A percentile compares a stretch with the other conserved stretches of the same genome.
These are phyloP conservation scores for Brachionus asplanchnoidis DNA, from an alignment of 1,140 invertebrate species.

Conservation along the genomic window DNA sequence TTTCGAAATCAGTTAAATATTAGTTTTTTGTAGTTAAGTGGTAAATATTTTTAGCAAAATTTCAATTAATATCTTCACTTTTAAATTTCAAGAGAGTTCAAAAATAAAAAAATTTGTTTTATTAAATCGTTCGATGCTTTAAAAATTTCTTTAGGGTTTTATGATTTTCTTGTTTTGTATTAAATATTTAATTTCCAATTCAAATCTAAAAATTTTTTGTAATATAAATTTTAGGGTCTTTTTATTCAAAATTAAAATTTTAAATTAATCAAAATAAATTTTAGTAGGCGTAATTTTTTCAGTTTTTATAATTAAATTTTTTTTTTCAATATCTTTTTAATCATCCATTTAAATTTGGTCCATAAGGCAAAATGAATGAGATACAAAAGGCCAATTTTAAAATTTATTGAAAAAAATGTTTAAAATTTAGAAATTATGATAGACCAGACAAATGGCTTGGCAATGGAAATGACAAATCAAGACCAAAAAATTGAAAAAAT, in stretches of 20 bases:
- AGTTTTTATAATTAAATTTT: too few relatives aligned
- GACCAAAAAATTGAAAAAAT: background rate
- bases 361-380: too few relatives aligned
- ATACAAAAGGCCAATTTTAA: too few relatives aligned
- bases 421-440: background rate
- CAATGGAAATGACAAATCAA: background rate
- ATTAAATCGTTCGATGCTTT: background rate
- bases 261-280: background rate
- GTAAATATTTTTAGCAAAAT: background rate
- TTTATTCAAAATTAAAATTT: background rate
- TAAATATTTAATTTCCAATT: background rate
- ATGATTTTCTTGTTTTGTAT: background rate
- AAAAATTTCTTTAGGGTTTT: background rate
- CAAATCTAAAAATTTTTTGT: background rate
- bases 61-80: background rate
- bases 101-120: background rate
- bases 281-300: too few relatives aligned
- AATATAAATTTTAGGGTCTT: background rate
- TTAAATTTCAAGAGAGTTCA: background rate
- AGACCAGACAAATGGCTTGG: conserved; percentile 3
- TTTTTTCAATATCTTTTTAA: too few relatives aligned
- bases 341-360: too few relatives aligned
- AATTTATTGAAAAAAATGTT: background rate
- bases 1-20: background rate
- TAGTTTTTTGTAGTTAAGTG: background rate